Evolutionary conservation across 2,888 invertebrate species (phyloP), one percentile per base, ranked within the genome.

Genomic region (Entomobrya multifasciata): DNA sequence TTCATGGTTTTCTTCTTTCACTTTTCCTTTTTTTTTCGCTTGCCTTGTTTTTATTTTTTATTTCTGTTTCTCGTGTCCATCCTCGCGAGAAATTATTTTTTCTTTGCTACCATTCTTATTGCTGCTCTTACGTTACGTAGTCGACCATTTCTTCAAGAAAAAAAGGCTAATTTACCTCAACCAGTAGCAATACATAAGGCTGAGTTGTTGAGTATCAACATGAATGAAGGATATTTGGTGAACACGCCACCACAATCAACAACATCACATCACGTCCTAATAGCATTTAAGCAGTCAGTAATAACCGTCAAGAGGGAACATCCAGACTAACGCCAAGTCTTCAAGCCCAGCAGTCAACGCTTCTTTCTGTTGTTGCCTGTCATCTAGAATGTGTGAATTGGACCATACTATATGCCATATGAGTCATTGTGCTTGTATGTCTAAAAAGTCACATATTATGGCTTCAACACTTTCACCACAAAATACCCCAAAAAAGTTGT

Each of bases 241-340:
- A 86, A 67, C 86, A 86, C 86, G 86, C 86, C 70, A 86, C 44
- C 85, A n/a, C n/a, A n/a, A n/a, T n/a, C n/a, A n/a, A n/a, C n/a
- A n/a, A n/a, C n/a, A n/a, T n/a, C n/a, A n/a, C n/a, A 80, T 74
- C 80, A 81, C 81, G 70, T 81, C 60, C 70, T 70, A 81, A 86
- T 86, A 86, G 81, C 76, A 86, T 86, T 80, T 86, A 81, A 86
- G 67, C 55, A 81, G 81, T 81, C 81, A 81, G 36, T 36, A 36
- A 86, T 81, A 86, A 86, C 76, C 17, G 52, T 30, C 44, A 74
- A 70, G 6, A 15, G 44, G 27, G 57, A 20, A n/a, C 49, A 13
- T 13, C 49, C 49, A n/a, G n/a, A n/a, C n/a, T n/a, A 2, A 13
- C 49, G 4, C 49, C 49, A n/a, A n/a, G n/a, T 3, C 3, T n/a